Base-by-base conservation (phyloP, 1,140 invertebrate species). In the Megalopta genalis region DNA sequence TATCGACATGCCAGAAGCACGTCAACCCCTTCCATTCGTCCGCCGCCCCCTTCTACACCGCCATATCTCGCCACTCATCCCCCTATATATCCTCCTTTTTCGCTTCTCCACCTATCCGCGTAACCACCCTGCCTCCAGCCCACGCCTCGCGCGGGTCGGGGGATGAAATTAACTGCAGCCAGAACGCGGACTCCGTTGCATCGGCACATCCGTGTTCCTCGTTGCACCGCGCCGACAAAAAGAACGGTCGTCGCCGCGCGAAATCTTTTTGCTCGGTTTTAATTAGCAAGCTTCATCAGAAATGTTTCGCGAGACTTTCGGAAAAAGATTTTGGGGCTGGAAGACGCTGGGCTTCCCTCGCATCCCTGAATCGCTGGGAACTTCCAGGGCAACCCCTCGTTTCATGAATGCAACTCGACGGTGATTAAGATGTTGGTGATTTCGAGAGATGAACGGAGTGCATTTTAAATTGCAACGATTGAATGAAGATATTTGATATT, bases 1-100 rank as follows among this genome's bases (percentile, higher is more conserved):
- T 92, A 91, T 91, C 86, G 90, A 90, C 88, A 87, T 90, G 84
- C 84, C 85, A 83, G 83, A 82, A 90, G 82, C 85, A 81, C 89
- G 86, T 89, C 86, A 90, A 75, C 80, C 82, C 73, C 83, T 77
- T 77, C 21, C 54, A 5, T 77, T 76, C 63, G 65, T 46, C 70
- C 66, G 62, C 32, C 74, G 46, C 62, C 12, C 49, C 16, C 49
- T 21, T 21, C 49, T 52, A 21, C 49, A 16, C 69, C 46, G 69
- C 69, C 65, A 82, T 85, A 85, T 85, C 83, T 86, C 75, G 60
- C n/a, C 69, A 23, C 46, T 76, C 71, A 63, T 79, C 66, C 76
- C 42, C 59, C 42, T 62, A 54, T 57, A 65, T 54, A 65, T 68
- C 70, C 75, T 76, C 81, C 84, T 86, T 84, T 84, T 84, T 84